Evolutionary conservation across 2,113 vertebrate genomes (phyloP).

Genomic region (Vombatus ursinus): DNA sequence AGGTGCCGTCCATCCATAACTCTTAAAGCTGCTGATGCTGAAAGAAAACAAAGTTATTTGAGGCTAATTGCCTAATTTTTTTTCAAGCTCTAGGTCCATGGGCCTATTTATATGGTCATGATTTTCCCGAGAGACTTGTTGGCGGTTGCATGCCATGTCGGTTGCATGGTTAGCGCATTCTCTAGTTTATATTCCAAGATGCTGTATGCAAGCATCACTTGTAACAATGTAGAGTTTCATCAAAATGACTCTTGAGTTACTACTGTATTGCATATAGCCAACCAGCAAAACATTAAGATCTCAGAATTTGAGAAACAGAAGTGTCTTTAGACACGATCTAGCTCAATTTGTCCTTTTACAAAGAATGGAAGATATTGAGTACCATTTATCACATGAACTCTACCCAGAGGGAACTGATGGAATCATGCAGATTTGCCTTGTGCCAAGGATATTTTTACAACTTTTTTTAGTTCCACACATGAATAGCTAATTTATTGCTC

Average conservation of each 20-base stretch:
- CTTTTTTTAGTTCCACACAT: neutral
- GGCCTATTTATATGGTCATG: neutral
- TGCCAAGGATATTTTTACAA: neutral
- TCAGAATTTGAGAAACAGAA: neutral
- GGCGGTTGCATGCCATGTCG: neutral
- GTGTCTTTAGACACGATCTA: neutral
- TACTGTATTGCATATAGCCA: neutral
- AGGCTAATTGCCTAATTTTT: neutral
- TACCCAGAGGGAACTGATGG: neutral
- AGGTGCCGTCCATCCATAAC: neutral
- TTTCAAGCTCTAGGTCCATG: neutral
- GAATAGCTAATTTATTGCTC: neutral
- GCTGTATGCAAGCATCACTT: neutral
- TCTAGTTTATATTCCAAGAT: neutral
- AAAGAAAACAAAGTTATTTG: neutral
- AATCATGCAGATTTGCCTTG: neutral
- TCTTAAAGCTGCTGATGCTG: neutral
- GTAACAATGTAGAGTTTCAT: neutral
- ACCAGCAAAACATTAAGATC: neutral
- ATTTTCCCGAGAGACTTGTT: neutral
- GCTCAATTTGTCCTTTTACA: neutral
- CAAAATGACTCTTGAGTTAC: neutral
- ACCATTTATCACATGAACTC: neutral
- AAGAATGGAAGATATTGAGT: neutral
- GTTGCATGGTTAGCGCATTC: neutral